Evolutionary conservation across 1,140 invertebrate genomes (phyloP).

Genomic region (Amphibalanus amphitrite): DNA sequence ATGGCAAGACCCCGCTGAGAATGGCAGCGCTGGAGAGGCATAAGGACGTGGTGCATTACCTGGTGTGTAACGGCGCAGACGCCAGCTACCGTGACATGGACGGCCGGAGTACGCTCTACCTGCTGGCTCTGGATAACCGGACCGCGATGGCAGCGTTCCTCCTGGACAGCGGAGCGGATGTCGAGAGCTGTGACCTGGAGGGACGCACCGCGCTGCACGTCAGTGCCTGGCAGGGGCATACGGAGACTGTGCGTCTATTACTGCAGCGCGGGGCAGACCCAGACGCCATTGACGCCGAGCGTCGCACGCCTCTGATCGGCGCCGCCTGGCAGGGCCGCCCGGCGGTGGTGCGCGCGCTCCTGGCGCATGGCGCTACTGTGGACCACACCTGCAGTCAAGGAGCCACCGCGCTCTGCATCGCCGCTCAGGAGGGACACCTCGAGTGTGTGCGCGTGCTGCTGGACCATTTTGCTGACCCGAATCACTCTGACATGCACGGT

Average conservation of each 20-base stretch:
- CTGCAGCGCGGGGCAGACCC: conserved; percentile 61
- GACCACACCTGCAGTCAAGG: conserved; percentile 80
- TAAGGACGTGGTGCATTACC: conserved; percentile 52
- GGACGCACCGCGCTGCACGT: conserved; percentile 82
- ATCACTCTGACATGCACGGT: conserved; percentile 80
- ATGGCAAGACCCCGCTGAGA: conserved; percentile 84
- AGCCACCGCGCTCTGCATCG: conserved; percentile 63
- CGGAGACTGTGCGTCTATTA: conserved; percentile 71
- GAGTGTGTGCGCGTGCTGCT: conserved; percentile 70
- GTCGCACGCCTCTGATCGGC: conserved; percentile 73
- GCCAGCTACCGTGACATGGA: conserved; percentile 73
- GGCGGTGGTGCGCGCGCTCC: conserved; percentile 58
- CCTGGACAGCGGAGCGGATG: conserved; percentile 56
- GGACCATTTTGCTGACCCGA: conserved; percentile 73
- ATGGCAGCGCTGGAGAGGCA: conserved; percentile 72
- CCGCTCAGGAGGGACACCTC: conserved; percentile 65
- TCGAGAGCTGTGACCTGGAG: conserved; percentile 73
- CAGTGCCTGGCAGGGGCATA: conserved; percentile 85
- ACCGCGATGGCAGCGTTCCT: conserved; percentile 66
- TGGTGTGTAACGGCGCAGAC: conserved; percentile 60
- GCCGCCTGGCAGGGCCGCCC: conserved; percentile 89
- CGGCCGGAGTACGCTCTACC: conserved; percentile 76
- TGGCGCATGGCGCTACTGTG: conserved; percentile 54
- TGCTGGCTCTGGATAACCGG: conserved; percentile 76
- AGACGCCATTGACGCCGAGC: conserved; percentile 75